These are phyloP conservation scores for Antitype chi DNA, from an alignment of 2,888 invertebrate species.

Conservation along the genomic window DNA sequence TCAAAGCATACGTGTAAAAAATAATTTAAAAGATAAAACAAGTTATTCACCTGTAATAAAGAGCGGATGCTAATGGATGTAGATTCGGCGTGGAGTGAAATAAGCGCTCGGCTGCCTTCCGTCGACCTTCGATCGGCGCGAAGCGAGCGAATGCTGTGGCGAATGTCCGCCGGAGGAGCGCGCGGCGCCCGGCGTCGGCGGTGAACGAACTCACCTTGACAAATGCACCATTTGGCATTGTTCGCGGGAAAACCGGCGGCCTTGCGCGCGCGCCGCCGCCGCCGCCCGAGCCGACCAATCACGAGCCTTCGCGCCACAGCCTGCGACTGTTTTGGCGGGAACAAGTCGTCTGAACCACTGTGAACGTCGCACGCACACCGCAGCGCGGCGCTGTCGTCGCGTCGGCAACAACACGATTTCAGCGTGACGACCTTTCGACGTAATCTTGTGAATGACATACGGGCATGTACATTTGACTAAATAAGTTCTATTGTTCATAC, in stretches of 20 bases:
- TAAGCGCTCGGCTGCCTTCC: constrained; percentile 82
- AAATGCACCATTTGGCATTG: constrained; percentile 91
- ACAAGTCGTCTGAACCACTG: constrained; percentile 73
- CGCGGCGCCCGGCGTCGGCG: constrained; percentile 86
- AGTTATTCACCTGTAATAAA: constrained; percentile 86
- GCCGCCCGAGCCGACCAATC: constrained; percentile 82
- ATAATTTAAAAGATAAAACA: constrained; percentile 69
- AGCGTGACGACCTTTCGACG: constrained; percentile 80
- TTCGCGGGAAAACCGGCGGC: constrained; percentile 91
- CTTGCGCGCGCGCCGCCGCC: constrained; percentile 87
- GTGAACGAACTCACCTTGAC: constrained; percentile 91
- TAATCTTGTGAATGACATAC: constrained; percentile 79
- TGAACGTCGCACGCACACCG: constrained; percentile 72
- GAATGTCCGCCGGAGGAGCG: constrained; percentile 78
- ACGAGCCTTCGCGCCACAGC: constrained; percentile 89
- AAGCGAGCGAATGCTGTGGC: constrained; percentile 81
- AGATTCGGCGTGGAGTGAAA: constrained; percentile 79
- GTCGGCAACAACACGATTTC: constrained; percentile 76
- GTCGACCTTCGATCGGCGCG: constrained; percentile 87
- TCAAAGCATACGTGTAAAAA: constrained; percentile 48
- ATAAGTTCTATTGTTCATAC: constrained; percentile 61
- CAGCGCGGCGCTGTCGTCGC: constrained; percentile 75
- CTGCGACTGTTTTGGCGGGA: constrained; percentile 88
- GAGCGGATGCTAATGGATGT: constrained; percentile 83
- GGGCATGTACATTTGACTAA: constrained; percentile 69